Percentiles rank a stretch among this genome's conserved stretches.
These are phyloP conservation scores for Sebastiscus tertius DNA, from an alignment of 2,797 vertebrate species.

Conservation along the genomic window DNA sequence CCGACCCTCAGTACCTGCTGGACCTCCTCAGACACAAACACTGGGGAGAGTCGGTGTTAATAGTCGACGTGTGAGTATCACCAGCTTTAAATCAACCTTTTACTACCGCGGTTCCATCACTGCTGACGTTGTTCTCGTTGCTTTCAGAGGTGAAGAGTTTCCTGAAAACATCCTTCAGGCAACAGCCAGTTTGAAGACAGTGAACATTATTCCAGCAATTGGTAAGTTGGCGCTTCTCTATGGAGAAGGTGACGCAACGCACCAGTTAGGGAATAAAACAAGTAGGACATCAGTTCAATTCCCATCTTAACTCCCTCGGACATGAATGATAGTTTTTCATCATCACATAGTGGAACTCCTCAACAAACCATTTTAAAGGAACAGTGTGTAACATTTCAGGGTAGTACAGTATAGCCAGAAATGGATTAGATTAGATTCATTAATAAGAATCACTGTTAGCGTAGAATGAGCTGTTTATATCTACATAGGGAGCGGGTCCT, in stretches of 20 bases:
- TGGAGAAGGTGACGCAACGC: rapidly evolving
- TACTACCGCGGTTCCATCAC: neutral
- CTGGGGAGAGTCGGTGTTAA: slow-evolving; percentile 88
- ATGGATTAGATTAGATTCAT: too few relatives aligned
- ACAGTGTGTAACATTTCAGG: too few relatives aligned
- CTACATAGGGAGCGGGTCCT: too few relatives aligned
- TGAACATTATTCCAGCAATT: slow-evolving; percentile 87
- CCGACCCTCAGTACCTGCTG: slow-evolving; percentile 86
- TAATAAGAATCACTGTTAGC: too few relatives aligned
- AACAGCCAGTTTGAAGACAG: slow-evolving; percentile 79
- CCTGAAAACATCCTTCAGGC: slow-evolving; percentile 85
- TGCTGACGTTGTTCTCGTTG: neutral
- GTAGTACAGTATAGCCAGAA: too few relatives aligned
- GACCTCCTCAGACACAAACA: slow-evolving; percentile 82
- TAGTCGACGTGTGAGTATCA: slow-evolving; percentile 88
- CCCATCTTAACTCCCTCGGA: too few relatives aligned
- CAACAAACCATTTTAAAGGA: too few relatives aligned
- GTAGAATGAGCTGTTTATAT: too few relatives aligned
- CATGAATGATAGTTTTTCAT: too few relatives aligned
- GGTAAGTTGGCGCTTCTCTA: slow-evolving; percentile 75
- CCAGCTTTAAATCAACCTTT: neutral
- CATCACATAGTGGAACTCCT: too few relatives aligned
- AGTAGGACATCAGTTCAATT: too few relatives aligned
- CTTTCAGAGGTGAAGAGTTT: slow-evolving; percentile 83
- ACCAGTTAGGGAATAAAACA: neutral